These are phyloP conservation scores for Girardinichthys multiradiatus DNA, from an alignment of 2,113 vertebrate genomes.

Conservation along the genomic window DNA sequence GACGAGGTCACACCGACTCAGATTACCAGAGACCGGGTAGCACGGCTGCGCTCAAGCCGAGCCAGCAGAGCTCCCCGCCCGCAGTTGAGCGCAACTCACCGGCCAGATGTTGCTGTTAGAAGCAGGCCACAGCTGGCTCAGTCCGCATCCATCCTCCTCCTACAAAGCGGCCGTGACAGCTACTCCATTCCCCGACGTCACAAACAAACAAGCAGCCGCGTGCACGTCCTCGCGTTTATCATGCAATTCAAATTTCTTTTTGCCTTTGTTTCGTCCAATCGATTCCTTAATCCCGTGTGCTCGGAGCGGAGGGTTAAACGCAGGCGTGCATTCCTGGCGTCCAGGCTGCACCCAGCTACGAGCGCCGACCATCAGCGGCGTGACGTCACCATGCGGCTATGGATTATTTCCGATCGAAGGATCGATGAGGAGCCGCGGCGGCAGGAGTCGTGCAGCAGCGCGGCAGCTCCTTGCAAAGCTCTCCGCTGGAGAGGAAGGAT, in stretches of 20 bases:
- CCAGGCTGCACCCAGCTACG: constrained; percentile 44
- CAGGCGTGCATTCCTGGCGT: constrained; percentile 36
- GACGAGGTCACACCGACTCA: constrained; percentile 68
- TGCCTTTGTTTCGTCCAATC: background rate
- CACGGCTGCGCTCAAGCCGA: background rate
- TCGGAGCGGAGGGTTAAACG: constrained; percentile 8
- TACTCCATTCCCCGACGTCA: constrained; percentile 55
- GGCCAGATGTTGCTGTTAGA: constrained; percentile 72
- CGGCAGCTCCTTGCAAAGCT: constrained; percentile 12
- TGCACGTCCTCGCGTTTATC: constrained; percentile 44
- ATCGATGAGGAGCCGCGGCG: constrained; percentile 51
- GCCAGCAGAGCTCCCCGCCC: constrained; percentile 4
- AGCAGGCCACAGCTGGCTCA: constrained; percentile 77
- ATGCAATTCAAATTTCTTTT: background rate
- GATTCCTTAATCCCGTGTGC: background rate
- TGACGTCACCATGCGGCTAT: constrained; percentile 78
- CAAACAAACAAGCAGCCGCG: constrained; percentile 41
- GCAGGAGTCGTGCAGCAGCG: constrained; percentile 9
- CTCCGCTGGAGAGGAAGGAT: constrained; percentile 23
- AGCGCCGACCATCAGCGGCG: constrained; percentile 55
- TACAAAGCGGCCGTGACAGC: constrained; percentile 46
- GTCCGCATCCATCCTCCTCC: constrained; percentile 65
- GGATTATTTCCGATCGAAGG: constrained; percentile 45
- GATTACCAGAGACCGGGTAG: constrained; percentile 5
- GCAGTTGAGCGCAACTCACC: constrained; percentile 52